These are phyloP conservation scores for Melanotaenia pygmaea DNA, from an alignment of 2,797 vertebrate species.

Conservation along the genomic window DNA sequence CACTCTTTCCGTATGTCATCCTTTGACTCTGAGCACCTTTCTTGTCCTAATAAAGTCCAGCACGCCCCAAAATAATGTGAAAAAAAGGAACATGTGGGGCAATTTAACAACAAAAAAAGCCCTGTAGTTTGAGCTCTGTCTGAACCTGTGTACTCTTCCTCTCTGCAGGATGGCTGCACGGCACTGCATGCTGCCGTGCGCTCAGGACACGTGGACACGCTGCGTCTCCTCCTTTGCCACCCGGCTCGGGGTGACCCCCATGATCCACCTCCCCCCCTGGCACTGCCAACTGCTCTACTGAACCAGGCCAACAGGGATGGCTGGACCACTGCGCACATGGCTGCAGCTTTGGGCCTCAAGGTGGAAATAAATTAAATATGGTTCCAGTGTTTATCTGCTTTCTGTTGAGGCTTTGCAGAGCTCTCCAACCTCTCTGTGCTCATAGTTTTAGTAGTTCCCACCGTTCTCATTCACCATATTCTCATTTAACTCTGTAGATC, in stretches of 20 bases:
- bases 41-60: too few relatives aligned
- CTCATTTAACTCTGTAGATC: not conserved
- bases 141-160: not conserved
- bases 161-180: slow-evolving; percentile 89
- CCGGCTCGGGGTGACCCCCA: slow-evolving; percentile 57
- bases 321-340: slow-evolving; percentile 94
- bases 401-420: not conserved
- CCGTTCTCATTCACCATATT: too few relatives aligned
- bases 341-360: slow-evolving; percentile 95
- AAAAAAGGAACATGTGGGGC: too few relatives aligned
- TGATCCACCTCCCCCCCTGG: slow-evolving; percentile 48
- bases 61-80: too few relatives aligned
- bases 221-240: slow-evolving; percentile 89
- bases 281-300: slow-evolving; percentile 85
- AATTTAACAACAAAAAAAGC: too few relatives aligned
- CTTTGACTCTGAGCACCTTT: too few relatives aligned
- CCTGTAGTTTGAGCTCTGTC: too few relatives aligned
- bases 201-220: slow-evolving; percentile 87
- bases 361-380: slow-evolving; percentile 62
- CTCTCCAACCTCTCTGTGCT: not conserved
- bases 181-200: slow-evolving; percentile 89
- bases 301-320: slow-evolving; percentile 91
- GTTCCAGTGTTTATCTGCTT: not conserved
- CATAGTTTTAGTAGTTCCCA: not conserved
- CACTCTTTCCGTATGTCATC: too few relatives aligned